Percentiles rank a stretch among this genome's conserved stretches.
These are phyloP conservation scores for Anoplolepis gracilipes DNA, from an alignment of 1,140 invertebrate genomes.

Conservation along the genomic window DNA sequence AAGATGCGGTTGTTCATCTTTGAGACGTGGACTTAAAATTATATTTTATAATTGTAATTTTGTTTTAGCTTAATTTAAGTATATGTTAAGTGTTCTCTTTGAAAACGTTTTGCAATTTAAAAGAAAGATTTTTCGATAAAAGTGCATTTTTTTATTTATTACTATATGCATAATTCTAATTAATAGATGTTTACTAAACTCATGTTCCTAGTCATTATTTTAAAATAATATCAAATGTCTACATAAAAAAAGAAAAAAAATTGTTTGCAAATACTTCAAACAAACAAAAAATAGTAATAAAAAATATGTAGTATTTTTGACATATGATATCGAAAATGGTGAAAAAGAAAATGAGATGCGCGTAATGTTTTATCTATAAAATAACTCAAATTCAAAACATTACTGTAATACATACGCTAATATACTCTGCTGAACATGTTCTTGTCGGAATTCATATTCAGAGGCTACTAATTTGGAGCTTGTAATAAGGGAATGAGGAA, in stretches of 20 bases:
- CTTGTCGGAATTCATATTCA: slow-evolving; percentile 7
- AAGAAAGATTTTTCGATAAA: background rate
- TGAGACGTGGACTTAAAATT: background rate
- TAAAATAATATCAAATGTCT: background rate
- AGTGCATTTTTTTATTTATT: too few species aligned
- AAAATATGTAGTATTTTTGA: background rate
- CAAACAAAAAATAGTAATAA: background rate
- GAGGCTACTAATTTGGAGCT: background rate
- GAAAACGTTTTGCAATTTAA: background rate
- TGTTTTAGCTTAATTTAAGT: background rate
- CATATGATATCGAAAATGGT: background rate
- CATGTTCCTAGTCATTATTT: background rate
- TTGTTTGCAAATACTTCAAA: background rate
- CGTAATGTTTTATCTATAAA: background rate
- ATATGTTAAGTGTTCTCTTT: background rate
- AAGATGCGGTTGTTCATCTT: background rate
- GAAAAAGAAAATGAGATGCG: background rate
- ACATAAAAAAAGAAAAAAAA: background rate
- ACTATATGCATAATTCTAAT: background rate
- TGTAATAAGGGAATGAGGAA: background rate
- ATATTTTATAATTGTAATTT: background rate
- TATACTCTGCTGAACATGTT: background rate
- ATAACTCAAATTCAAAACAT: background rate
- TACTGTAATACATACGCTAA: background rate
- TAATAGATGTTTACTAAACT: background rate